Conservation (phyloP, 2,113 vertebrate species). For the Muntiacus muntjak region DNA sequence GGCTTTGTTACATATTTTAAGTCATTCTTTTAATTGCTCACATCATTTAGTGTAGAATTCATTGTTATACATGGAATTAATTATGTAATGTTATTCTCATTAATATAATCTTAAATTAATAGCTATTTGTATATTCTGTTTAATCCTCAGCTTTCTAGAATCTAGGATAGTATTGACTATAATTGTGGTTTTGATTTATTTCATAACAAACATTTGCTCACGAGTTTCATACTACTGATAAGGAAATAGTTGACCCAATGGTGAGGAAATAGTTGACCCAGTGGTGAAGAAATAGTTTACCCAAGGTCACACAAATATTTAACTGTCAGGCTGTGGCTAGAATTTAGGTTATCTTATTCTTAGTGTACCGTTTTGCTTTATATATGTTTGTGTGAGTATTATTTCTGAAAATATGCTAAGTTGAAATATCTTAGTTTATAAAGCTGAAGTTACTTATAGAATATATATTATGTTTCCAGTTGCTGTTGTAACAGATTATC, state of each 20-base stretch:
- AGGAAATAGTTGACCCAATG: not conserved
- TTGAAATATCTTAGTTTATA: conserved; percentile 22
- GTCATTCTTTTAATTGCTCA: conserved; percentile 3
- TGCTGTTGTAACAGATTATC: not conserved
- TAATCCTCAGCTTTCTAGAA: not conserved
- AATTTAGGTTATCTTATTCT: not conserved
- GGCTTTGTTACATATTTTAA: not conserved
- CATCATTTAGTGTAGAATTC: conserved; percentile 14
- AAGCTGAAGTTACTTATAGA: conserved; percentile 5
- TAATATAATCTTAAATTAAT: not conserved
- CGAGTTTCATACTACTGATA: not conserved
- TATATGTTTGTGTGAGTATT: not conserved
- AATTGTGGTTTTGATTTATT: conserved; percentile 18
- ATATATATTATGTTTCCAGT: not conserved
- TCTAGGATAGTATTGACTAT: not conserved
- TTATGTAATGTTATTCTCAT: not conserved
- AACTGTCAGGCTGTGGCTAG: not conserved
- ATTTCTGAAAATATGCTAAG: not conserved
- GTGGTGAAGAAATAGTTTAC: not conserved
- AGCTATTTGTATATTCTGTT: conserved; percentile 6
- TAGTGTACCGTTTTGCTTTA: not conserved
- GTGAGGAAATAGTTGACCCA: not conserved
- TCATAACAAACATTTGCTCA: not conserved
- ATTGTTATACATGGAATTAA: not conserved
- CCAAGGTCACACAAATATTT: not conserved